These are phyloP conservation scores for Gopherus evgoodei DNA, from an alignment of 2,113 vertebrate species.

Conservation along the genomic window DNA sequence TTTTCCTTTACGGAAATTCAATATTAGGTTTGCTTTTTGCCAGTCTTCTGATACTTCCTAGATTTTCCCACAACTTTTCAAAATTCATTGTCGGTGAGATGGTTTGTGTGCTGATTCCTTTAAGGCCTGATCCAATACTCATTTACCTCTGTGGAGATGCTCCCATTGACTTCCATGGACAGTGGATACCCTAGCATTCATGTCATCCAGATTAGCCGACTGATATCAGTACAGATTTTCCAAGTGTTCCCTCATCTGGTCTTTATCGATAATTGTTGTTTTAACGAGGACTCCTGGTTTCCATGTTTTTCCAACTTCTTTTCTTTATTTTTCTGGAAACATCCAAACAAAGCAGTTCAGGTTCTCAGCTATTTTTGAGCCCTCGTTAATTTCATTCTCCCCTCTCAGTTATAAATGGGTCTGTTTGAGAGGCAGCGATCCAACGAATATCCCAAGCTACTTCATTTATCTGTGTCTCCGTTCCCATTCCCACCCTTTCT, in stretches of 20 bases:
- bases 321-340: not conserved
- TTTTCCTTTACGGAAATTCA: not conserved
- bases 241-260: not conserved
- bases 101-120: not conserved
- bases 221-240: not conserved
- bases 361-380: not conserved
- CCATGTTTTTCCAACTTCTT: not conserved
- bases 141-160: not conserved
- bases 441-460: not conserved
- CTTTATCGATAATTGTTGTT: not conserved
- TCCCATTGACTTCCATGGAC: not conserved
- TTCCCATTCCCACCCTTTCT: not conserved
- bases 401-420: not conserved
- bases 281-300: not conserved
- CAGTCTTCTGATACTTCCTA: not conserved
- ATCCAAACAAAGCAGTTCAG: not conserved
- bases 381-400: not conserved
- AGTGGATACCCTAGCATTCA: not conserved
- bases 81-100: not conserved
- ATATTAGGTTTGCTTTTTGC: not conserved
- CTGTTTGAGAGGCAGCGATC: not conserved
- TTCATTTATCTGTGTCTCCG: not conserved
- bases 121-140: not conserved
- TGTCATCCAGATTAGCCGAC: not conserved
- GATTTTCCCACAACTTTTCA: not conserved